Evolutionary conservation across 2,113 vertebrate genomes (phyloP).

Genomic region (Ciconia boyciana): DNA sequence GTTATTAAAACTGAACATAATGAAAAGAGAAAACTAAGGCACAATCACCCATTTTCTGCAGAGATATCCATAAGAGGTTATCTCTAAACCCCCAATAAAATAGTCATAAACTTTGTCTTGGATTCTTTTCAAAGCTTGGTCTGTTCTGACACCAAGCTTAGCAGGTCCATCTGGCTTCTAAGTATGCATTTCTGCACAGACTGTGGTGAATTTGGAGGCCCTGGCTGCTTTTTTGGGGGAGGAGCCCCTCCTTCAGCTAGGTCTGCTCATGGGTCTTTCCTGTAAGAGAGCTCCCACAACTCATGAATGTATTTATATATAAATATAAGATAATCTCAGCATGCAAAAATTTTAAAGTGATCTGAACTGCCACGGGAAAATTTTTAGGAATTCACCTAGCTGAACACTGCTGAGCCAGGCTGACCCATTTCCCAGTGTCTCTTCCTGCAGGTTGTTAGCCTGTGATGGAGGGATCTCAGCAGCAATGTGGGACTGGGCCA

Average conservation of each 20-base stretch:
- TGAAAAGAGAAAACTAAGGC: neutral
- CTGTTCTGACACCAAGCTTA: neutral
- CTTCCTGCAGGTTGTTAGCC: neutral
- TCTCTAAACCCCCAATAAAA: neutral
- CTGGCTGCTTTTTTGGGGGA: neutral
- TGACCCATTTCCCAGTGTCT: fast-evolving
- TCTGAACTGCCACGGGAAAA: neutral
- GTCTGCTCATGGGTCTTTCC: neutral
- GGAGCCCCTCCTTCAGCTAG: neutral
- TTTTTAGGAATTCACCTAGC: neutral
- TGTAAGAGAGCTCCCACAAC: neutral
- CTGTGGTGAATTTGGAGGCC: neutral
- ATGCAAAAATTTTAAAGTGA: neutral
- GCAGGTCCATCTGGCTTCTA: neutral
- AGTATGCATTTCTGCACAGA: neutral
- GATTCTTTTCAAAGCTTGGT: neutral
- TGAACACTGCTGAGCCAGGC: fast-evolving
- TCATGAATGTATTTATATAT: neutral
- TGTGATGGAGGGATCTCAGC: neutral
- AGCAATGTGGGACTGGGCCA: neutral
- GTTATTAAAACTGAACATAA: neutral
- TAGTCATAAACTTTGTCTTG: neutral
- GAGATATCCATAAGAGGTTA: neutral
- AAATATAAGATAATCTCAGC: neutral
- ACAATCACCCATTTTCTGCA: neutral